Percentiles rank a stretch among this genome's conserved stretches.
Conservation (phyloP, 2,888 invertebrate species). For the Drosophila lutescens region DNA sequence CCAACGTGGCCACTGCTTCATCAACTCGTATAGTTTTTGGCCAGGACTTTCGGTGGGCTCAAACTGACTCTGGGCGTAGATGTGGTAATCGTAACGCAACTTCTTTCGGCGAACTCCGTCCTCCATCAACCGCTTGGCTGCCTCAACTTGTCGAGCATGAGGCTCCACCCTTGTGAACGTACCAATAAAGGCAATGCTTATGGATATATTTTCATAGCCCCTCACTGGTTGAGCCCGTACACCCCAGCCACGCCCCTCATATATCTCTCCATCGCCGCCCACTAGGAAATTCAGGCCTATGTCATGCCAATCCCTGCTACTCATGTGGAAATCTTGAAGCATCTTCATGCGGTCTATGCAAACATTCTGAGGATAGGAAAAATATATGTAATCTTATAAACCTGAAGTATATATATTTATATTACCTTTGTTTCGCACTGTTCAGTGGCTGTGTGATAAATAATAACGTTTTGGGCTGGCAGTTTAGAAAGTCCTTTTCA, state of each 20-base stretch:
- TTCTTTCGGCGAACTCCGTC: background rate
- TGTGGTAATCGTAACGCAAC: background rate
- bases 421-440: slow-evolving; percentile 10
- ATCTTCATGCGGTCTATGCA: background rate
- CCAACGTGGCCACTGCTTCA: background rate
- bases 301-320: background rate
- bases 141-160: background rate
- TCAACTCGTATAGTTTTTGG: background rate
- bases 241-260: slow-evolving; percentile 17
- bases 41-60: background rate
- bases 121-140: background rate
- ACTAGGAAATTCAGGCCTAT: slow-evolving; percentile 5
- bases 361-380: background rate
- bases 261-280: slow-evolving; percentile 8
- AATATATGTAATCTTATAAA: background rate
- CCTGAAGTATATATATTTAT: background rate
- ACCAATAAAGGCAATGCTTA: background rate
- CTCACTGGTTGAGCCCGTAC: background rate
- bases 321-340: background rate
- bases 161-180: background rate
- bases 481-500: background rate
- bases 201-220: background rate
- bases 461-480: background rate
- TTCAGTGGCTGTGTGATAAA: background rate
- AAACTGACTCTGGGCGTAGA: background rate